Evolutionary conservation across 2,888 invertebrate species (phyloP).

Genomic region (Patella depressa): DNA sequence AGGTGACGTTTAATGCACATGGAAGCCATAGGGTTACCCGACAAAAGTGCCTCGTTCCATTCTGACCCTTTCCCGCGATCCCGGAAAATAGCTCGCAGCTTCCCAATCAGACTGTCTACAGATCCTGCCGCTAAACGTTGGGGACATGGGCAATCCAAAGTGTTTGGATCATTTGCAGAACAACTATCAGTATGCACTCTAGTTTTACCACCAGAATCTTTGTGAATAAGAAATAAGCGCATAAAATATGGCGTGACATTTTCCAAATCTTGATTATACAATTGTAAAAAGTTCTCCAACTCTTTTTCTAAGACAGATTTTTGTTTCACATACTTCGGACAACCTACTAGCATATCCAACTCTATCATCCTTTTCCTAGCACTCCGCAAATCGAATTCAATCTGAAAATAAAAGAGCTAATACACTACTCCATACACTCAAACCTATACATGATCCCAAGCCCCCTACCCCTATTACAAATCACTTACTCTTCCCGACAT

Average conservation of each 20-base stretch:
- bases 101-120: not conserved
- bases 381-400: no score
- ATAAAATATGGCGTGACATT: not conserved
- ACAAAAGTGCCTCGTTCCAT: not conserved
- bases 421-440: no score
- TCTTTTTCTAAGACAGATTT: not conserved
- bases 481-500: no score
- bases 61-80: not conserved
- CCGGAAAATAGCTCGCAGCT: not conserved
- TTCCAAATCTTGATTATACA: not conserved
- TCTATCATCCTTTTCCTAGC: not conserved
- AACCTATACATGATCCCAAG: no score
- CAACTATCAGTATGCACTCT: not conserved
- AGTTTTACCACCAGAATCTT: not conserved
- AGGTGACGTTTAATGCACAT: not conserved
- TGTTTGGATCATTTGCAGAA: not conserved
- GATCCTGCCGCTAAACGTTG: not conserved
- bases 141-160: not conserved
- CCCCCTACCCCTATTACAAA: no score
- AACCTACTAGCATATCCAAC: not conserved
- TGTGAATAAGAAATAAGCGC: not conserved
- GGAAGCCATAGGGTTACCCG: not conserved
- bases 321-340: not conserved
- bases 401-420: no score
- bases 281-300: not conserved